These are phyloP conservation scores for Cryptomyrus ogoouensis DNA, from an alignment of 2,113 vertebrate species.

Conservation along the genomic window DNA sequence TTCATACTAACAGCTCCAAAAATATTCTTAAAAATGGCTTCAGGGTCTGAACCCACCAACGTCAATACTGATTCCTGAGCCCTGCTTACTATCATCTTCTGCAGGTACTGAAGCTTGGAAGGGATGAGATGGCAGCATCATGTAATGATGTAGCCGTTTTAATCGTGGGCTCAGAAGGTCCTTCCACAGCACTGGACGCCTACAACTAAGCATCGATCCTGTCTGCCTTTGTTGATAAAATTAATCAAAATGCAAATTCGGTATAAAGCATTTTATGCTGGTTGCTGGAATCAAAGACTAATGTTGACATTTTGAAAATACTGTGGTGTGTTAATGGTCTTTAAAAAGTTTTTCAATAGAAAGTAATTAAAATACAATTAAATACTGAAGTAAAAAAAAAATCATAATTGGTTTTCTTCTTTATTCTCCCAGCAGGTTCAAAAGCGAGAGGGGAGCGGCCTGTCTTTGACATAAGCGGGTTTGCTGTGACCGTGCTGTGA, in stretches of 20 bases:
- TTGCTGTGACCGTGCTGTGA: not conserved
- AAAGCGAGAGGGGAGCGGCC: not conserved
- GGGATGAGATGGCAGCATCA: not conserved
- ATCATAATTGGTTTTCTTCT: constrained; percentile 6
- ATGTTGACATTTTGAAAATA: not conserved
- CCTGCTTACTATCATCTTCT: not conserved
- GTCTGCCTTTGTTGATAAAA: not conserved
- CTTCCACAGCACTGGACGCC: not conserved
- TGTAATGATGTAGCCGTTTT: not conserved
- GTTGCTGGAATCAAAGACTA: not conserved
- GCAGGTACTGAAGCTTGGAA: not conserved
- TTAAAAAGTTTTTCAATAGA: not conserved
- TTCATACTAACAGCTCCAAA: not conserved
- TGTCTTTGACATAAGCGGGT: not conserved
- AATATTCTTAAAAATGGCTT: not conserved
- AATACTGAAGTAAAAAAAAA: constrained; percentile 2
- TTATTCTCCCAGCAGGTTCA: not conserved
- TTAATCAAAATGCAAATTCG: not conserved
- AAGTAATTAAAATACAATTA: not conserved
- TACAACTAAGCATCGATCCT: not conserved
- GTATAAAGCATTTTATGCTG: not conserved
- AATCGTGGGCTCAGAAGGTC: not conserved
- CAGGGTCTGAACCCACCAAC: not conserved
- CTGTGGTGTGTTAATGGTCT: not conserved
- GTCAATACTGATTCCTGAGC: not conserved